Evolutionary conservation across 1,140 invertebrate species (phyloP), one percentile per base, ranked within the genome.

Genomic region (Sarcophaga peregrina): DNA sequence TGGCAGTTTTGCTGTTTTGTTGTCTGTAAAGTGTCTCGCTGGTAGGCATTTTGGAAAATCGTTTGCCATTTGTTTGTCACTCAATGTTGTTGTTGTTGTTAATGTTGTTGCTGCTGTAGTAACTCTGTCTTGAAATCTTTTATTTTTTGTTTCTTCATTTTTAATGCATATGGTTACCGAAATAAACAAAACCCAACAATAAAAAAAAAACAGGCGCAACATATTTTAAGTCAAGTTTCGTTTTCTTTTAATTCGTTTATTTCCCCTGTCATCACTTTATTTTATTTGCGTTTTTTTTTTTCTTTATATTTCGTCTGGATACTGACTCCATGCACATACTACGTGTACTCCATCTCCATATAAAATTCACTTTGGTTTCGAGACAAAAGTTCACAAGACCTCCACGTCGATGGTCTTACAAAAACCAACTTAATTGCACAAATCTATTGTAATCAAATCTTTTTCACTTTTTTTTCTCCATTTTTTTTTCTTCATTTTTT

Each of bases 351-450:
- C 25, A 37, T 37, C 25, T 37, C 25, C 25, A 37, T 37, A 37
- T 37, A 37, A 37, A 37, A 1, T 37, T 4, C 25, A 37, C 25
- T 2, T 68, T 68, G 58, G 62, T 68, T 68, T 20, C 62, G n/a
- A 68, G 62, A 52, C 47, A 47, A 80, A 52, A 85, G 87, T 88
- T 88, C 87, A 88, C 87, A 86, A 88, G 87, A 87, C 87, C 87
- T 85, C 81, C 85, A 85, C 84, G 84, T 80, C 80, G 87, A 86
- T 86, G 62, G 85, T 84, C 82, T 87, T 87, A 88, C 87, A 88
- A 88, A 68, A 68, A 68, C 62, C 62, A 68, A 68, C 62, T 68
- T 68, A 68, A 68, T 68, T 68, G 62, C 62, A 68, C 62, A 68
- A 20, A 68, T 68, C 62, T 68, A 68, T 68, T 68, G 62, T 68